Conservation (phyloP, 2,888 invertebrate genomes). For the Daptonema setosum region DNA sequence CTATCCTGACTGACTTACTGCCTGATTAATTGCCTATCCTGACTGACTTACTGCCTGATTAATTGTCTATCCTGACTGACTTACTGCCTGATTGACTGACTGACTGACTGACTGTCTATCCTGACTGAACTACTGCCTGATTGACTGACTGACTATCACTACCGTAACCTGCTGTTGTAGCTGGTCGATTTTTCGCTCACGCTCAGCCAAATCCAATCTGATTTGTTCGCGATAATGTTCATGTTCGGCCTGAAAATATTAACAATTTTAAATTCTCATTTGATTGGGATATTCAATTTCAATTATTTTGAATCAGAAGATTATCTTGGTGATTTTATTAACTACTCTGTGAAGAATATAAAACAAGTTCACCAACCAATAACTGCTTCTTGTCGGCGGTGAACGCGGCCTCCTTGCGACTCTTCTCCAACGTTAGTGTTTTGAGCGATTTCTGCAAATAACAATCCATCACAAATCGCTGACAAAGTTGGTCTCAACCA, state of each 20-base stretch:
- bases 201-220: not conserved
- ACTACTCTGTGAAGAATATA: not conserved
- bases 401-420: conserved; percentile 59
- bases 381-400: conserved; percentile 37
- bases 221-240: not conserved
- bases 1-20: too few species aligned
- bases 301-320: not conserved
- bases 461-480: too few species aligned
- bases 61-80: too few species aligned
- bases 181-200: not conserved
- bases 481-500: too few species aligned
- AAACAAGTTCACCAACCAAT: conserved; percentile 19
- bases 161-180: not conserved
- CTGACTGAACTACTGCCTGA: too few species aligned
- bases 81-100: too few species aligned
- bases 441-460: conserved; percentile 38
- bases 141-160: conserved; percentile 53
- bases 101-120: too few species aligned
- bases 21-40: too few species aligned
- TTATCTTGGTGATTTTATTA: too few species aligned
- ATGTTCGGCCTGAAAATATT: not conserved
- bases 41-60: too few species aligned
- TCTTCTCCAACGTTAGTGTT: conserved; percentile 57
- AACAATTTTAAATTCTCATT: not conserved
- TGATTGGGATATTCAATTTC: not conserved